Percentiles rank a stretch among this genome's conserved stretches.
These are phyloP conservation scores for Strix uralensis DNA, from an alignment of 2,113 vertebrate species.

Conservation along the genomic window DNA sequence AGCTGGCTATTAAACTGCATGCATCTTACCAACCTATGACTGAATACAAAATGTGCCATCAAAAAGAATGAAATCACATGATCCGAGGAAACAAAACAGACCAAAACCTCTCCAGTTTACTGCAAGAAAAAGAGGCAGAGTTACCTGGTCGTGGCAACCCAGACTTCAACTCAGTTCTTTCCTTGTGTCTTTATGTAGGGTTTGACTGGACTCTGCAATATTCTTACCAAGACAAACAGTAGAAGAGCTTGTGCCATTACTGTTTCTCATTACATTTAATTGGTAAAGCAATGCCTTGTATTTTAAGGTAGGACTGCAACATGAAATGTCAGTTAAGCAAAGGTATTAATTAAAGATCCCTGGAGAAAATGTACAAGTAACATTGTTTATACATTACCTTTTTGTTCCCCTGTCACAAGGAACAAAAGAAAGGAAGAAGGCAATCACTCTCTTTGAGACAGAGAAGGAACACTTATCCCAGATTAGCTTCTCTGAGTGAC, in stretches of 20 bases:
- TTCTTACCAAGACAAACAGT: background rate
- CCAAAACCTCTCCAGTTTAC: background rate
- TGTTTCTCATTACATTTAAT: background rate
- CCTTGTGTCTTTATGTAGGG: too few species aligned
- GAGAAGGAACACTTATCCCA: too few species aligned
- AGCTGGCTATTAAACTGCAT: background rate
- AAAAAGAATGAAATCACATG: background rate
- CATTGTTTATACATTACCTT: too few species aligned
- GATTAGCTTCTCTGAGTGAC: too few species aligned
- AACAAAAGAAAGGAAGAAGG: too few species aligned
- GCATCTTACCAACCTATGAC: background rate
- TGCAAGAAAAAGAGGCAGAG: background rate
- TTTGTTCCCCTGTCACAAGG: too few species aligned
- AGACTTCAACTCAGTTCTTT: background rate
- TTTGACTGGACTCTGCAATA: background rate
- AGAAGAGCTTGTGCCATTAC: background rate
- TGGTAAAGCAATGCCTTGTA: background rate
- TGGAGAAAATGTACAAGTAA: too few species aligned
- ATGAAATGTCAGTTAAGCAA: too few species aligned
- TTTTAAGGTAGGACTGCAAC: too few species aligned
- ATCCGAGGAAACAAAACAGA: background rate
- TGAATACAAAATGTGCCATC: background rate
- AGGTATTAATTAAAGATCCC: too few species aligned
- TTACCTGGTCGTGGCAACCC: background rate
- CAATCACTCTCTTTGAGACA: too few species aligned